phyloP scores from a whole-genome alignment of 1,140 invertebrate genomes.

The Ceratitis capitata region DNA sequence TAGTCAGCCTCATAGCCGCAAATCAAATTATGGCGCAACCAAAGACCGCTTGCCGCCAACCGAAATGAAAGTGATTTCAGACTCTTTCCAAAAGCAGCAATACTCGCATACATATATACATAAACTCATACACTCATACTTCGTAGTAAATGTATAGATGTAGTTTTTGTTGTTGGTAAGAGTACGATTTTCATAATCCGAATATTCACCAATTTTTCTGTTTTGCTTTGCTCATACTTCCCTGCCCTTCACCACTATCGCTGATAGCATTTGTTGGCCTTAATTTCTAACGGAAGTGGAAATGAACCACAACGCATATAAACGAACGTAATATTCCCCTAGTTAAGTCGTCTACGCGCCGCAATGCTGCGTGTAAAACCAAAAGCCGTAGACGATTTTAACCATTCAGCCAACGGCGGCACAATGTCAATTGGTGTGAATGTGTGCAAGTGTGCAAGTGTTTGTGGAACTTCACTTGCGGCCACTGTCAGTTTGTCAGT shows the following conservation, averaged over 20 bases:
- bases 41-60: neutral
- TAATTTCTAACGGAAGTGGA: constrained; percentile 47
- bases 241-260: neutral
- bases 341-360: neutral
- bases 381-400: constrained; percentile 25
- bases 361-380: neutral
- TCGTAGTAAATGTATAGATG: neutral
- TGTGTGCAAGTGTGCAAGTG: neutral
- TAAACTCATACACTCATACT: neutral
- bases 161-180: neutral
- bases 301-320: constrained; percentile 44
- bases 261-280: constrained; percentile 42
- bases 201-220: constrained; percentile 19
- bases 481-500: constrained; percentile 1
- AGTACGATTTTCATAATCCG: neutral
- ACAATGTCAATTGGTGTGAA: neutral
- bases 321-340: constrained; percentile 19
- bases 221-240: neutral
- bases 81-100: neutral
- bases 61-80: constrained; percentile 2
- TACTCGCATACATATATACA: no score
- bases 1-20: neutral
- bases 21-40: constrained; percentile 10
- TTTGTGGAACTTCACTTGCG: neutral
- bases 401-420: neutral